These are phyloP conservation scores for Cheilosia vernalis DNA, from an alignment of 2,888 invertebrate species.

Conservation along the genomic window DNA sequence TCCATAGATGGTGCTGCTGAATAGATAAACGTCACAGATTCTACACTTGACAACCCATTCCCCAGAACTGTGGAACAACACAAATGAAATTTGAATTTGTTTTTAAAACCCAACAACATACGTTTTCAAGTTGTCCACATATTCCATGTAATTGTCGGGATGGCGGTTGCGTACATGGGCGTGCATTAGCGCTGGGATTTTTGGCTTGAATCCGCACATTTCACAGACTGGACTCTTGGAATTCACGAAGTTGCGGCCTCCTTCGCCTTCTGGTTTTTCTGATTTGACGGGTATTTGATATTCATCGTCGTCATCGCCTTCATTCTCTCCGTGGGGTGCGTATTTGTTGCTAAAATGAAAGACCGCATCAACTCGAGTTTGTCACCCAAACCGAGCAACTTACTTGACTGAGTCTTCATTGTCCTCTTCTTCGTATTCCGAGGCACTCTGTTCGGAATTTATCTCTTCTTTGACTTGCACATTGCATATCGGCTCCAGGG, in stretches of 20 bases:
- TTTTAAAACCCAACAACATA: background rate
- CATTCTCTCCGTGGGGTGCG: conserved; percentile 12
- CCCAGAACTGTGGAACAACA: conserved; percentile 55
- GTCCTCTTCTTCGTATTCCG: conserved; percentile 66
- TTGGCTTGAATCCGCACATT: conserved; percentile 70
- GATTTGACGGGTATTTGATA: conserved; percentile 34
- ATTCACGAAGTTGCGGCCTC: conserved; percentile 62
- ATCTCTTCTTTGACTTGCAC: conserved; percentile 71
- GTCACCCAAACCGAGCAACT: background rate
- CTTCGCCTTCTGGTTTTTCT: conserved; percentile 30
- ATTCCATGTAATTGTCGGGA: conserved; percentile 69
- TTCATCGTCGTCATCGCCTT: conserved; percentile 22
- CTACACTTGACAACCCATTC: conserved; percentile 69
- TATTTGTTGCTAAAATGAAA: conserved; percentile 34
- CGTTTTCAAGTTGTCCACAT: conserved; percentile 65
- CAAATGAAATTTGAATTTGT: background rate
- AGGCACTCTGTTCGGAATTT: conserved; percentile 52
- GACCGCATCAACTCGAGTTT: background rate
- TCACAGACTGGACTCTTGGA: conserved; percentile 66
- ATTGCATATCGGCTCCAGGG: conserved; percentile 67
- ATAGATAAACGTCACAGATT: conserved; percentile 67
- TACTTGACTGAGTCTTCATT: conserved; percentile 41
- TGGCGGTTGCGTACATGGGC: conserved; percentile 68
- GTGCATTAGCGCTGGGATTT: conserved; percentile 69
- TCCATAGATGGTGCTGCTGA: conserved; percentile 69